These are phyloP conservation scores for Epizoanthus illoricatus DNA, from an alignment of 92 coral and sea anemone species.

Conservation along the genomic window DNA sequence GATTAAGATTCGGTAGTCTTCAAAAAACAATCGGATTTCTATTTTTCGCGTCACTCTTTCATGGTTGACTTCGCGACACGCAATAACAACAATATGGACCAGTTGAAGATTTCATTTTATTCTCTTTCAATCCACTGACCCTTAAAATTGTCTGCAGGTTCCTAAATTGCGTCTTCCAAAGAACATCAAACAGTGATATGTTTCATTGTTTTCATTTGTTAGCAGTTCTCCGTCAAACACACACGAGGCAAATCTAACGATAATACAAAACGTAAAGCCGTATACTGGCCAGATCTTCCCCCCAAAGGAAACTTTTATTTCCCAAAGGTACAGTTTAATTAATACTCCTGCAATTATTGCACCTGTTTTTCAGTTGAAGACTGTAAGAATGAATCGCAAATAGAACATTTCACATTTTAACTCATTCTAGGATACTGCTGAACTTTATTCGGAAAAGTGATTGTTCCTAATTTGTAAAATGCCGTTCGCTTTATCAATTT, in stretches of 20 bases:
- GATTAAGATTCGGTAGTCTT: background rate
- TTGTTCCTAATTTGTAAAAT: background rate
- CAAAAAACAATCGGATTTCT: background rate
- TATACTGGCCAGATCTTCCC: no score
- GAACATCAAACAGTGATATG: background rate
- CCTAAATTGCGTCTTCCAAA: background rate
- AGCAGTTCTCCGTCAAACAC: background rate
- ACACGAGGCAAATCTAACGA: background rate
- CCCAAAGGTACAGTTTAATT: slow-evolving; percentile 3
- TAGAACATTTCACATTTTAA: background rate
- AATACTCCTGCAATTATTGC: slow-evolving; percentile 23
- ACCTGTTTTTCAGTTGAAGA: slow-evolving; percentile 17
- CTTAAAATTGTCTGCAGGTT: slow-evolving; percentile 30
- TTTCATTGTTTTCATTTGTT: background rate
- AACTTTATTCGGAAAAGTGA: slow-evolving; percentile 4
- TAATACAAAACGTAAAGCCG: no score
- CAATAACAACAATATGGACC: slow-evolving; percentile 14
- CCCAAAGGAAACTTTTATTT: background rate
- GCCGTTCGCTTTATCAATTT: background rate
- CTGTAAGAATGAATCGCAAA: slow-evolving; percentile 1
- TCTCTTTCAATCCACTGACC: slow-evolving; percentile 31
- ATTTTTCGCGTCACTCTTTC: background rate
- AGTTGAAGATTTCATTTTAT: background rate
- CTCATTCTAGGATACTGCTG: no score
- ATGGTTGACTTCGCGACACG: slow-evolving; percentile 7